Conservation (phyloP, 2,888 invertebrate genomes). For the Stenichneumon culpator region DNA sequence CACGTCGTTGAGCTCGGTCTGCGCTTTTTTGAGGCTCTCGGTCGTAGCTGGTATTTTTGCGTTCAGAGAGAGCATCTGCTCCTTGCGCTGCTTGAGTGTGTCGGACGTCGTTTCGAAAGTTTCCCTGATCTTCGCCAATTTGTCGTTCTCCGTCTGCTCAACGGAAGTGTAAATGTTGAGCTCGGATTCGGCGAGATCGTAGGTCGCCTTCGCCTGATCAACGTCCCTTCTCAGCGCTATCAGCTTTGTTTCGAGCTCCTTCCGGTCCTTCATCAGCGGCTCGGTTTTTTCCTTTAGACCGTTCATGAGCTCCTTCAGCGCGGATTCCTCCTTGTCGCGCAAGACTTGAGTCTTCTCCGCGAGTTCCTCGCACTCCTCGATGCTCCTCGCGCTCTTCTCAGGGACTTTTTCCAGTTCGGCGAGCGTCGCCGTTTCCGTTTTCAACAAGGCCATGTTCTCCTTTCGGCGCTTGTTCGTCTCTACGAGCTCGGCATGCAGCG, state of each 20-base stretch:
- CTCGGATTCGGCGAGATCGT: constrained; percentile 91
- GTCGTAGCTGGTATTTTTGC: constrained; percentile 86
- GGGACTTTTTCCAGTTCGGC: constrained; percentile 89
- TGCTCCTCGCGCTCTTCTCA: constrained; percentile 90
- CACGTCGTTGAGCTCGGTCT: constrained; percentile 86
- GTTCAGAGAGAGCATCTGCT: constrained; percentile 81
- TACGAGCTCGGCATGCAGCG: constrained; percentile 89
- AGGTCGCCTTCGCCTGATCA: constrained; percentile 89
- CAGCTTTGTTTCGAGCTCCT: constrained; percentile 89
- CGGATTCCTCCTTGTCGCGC: constrained; percentile 86
- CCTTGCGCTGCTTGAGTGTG: constrained; percentile 85
- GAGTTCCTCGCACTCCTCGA: constrained; percentile 88
- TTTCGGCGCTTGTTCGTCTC: constrained; percentile 91
- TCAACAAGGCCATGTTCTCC: constrained; percentile 89
- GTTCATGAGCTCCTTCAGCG: constrained; percentile 85
- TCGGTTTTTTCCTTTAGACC: constrained; percentile 87
- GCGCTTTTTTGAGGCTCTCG: constrained; percentile 85
- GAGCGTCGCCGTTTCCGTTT: constrained; percentile 89
- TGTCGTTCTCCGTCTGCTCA: constrained; percentile 88
- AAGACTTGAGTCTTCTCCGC: constrained; percentile 86
- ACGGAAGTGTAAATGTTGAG: constrained; percentile 91
- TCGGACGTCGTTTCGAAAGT: constrained; percentile 86
- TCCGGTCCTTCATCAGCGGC: constrained; percentile 90
- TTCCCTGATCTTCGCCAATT: constrained; percentile 88
- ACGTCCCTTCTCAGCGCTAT: constrained; percentile 90